A percentile compares a stretch with the other conserved stretches of the same genome.
phyloP scores from a whole-genome alignment of 2,113 vertebrate genomes.

The Gobio gobio region DNA sequence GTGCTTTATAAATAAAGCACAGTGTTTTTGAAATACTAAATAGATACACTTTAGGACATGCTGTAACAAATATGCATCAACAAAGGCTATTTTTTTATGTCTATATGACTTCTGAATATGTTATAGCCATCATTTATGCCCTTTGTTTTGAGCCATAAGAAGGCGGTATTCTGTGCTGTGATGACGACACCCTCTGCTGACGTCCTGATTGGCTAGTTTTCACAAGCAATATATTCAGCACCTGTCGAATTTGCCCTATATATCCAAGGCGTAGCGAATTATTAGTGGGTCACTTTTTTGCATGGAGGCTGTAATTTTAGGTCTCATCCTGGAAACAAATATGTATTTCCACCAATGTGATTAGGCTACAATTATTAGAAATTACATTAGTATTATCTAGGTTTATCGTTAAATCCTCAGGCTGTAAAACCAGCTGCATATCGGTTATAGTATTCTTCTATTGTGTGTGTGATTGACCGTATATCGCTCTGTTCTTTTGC shows the following conservation, averaged over 20 bases:
- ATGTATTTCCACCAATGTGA: not conserved
- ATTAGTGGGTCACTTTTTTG: not conserved
- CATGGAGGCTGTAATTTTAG: not conserved
- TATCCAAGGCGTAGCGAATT: not conserved
- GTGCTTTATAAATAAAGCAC: not conserved
- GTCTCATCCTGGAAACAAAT: not conserved
- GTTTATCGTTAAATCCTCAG: not conserved
- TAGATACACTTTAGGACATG: not conserved
- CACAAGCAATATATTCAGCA: constrained; percentile 11
- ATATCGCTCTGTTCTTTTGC: not conserved
- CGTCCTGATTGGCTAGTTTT: constrained; percentile 17
- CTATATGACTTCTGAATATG: not conserved
- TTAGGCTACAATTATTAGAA: not conserved
- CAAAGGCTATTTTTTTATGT: not conserved
- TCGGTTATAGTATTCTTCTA: not conserved
- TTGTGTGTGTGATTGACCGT: not conserved
- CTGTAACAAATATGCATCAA: not conserved
- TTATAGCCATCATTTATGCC: not conserved
- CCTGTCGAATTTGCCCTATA: constrained; percentile 21
- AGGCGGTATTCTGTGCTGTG: not conserved
- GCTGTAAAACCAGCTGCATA: not conserved
- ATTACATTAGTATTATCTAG: not conserved
- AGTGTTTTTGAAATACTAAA: not conserved
- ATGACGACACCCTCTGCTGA: not conserved
- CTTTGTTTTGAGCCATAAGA: not conserved